These are phyloP conservation scores for Recurvirostra avosetta DNA, from an alignment of 2,113 vertebrate genomes.

Conservation along the genomic window DNA sequence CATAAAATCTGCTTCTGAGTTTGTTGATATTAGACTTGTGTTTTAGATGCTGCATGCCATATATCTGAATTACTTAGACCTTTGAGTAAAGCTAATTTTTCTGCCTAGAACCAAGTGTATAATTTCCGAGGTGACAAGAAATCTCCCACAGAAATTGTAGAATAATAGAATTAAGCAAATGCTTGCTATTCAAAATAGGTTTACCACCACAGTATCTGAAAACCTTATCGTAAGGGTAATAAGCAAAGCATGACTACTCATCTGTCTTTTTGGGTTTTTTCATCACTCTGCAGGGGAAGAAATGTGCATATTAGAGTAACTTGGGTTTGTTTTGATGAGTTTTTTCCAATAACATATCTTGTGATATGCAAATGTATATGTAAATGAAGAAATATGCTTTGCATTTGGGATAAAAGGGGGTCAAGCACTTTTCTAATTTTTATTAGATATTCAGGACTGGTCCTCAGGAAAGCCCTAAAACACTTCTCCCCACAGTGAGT, in stretches of 20 bases:
- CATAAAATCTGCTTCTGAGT: slow-evolving; percentile 21
- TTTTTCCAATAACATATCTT: background rate
- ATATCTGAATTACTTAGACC: slow-evolving; percentile 11
- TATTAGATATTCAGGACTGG: background rate
- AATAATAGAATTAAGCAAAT: slow-evolving; percentile 24
- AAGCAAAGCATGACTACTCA: slow-evolving; percentile 3
- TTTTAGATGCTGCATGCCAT: background rate
- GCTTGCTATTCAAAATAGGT: slow-evolving; percentile 12
- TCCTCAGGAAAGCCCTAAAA: background rate
- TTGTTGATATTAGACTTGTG: background rate
- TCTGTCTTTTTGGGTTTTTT: background rate
- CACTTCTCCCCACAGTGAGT: background rate
- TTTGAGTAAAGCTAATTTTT: slow-evolving; percentile 27
- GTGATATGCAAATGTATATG: background rate
- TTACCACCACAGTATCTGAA: background rate
- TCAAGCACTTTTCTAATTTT: background rate
- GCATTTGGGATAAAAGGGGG: background rate
- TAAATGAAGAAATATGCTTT: background rate
- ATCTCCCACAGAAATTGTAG: background rate
- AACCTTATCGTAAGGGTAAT: background rate
- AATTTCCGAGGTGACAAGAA: slow-evolving; percentile 44
- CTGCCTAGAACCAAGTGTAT: background rate
- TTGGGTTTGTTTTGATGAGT: background rate
- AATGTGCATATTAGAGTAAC: background rate
- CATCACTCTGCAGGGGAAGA: background rate